Conservation (phyloP, 2,797 vertebrate genomes). For the Nyctalus aviator region DNA sequence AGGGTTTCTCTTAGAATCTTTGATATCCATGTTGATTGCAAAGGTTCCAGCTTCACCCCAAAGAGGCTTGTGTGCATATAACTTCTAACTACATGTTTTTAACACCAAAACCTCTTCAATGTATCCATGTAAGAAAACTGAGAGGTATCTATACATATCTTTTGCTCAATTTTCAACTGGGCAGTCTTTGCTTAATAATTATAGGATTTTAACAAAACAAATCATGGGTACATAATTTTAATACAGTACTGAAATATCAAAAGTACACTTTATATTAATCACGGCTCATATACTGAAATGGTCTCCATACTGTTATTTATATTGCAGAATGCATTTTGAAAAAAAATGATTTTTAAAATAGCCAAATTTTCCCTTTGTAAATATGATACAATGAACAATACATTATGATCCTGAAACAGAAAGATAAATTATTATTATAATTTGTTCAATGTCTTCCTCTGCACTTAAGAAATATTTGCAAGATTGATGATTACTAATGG, state of each 20-base stretch:
- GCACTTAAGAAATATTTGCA: neutral
- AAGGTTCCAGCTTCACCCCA: constrained; percentile 72
- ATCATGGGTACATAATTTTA: neutral
- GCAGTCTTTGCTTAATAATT: neutral
- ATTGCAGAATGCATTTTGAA: neutral
- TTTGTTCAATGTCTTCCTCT: neutral
- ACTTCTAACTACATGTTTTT: constrained; percentile 76
- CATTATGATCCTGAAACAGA: neutral
- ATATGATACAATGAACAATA: neutral
- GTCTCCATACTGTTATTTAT: neutral
- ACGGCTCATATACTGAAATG: neutral
- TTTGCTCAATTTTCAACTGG: neutral
- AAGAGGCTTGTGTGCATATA: constrained; percentile 79
- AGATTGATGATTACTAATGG: neutral
- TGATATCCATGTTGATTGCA: neutral
- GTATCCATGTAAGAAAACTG: constrained; percentile 72
- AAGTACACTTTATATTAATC: neutral
- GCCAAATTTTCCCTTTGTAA: neutral
- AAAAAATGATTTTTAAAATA: constrained; percentile 38
- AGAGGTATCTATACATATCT: neutral
- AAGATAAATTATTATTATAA: neutral
- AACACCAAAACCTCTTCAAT: constrained; percentile 78
- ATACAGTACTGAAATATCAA: neutral
- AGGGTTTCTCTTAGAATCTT: neutral
- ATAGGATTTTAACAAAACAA: neutral